These are phyloP conservation scores for Bicyclus anynana DNA, from an alignment of 1,140 invertebrate species.

Conservation along the genomic window DNA sequence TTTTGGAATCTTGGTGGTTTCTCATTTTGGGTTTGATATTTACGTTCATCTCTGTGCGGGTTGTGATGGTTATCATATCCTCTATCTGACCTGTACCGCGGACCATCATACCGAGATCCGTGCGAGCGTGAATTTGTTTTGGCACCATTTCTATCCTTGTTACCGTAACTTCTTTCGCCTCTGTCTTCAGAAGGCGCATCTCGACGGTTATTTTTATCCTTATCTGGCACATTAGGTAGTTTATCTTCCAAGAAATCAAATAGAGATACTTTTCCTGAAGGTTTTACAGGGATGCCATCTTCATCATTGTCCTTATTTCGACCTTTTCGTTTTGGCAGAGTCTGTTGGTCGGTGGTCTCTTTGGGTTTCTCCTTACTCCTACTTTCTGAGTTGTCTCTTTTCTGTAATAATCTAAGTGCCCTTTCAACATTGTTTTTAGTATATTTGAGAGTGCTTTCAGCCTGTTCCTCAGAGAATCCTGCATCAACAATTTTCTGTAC, in stretches of 20 bases:
- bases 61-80: conserved; percentile 48
- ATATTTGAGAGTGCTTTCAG: conserved; percentile 83
- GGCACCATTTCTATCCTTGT: conserved; percentile 50
- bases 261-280: conserved; percentile 89
- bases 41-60: conserved; percentile 62
- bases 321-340: conserved; percentile 71
- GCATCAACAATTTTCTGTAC: conserved; percentile 89
- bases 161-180: conserved; percentile 46
- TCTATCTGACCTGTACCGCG: conserved; percentile 50
- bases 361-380: conserved; percentile 67
- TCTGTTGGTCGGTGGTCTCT: conserved; percentile 56
- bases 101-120: conserved; percentile 52
- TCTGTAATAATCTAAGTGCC: conserved; percentile 84
- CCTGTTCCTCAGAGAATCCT: conserved; percentile 87
- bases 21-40: conserved; percentile 64
- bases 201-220: conserved; percentile 55
- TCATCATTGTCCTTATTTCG: conserved; percentile 78
- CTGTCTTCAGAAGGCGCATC: conserved; percentile 49
- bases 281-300: conserved; percentile 82
- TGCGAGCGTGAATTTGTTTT: conserved; percentile 51
- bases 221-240: conserved; percentile 80
- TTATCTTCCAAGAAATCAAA: conserved; percentile 93
- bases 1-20: conserved; percentile 75
- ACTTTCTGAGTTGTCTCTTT: conserved; percentile 72
- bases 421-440: conserved; percentile 86